Evolutionary conservation across 2,113 vertebrate genomes (phyloP).

Genomic region (Rhabdornis inornatus): DNA sequence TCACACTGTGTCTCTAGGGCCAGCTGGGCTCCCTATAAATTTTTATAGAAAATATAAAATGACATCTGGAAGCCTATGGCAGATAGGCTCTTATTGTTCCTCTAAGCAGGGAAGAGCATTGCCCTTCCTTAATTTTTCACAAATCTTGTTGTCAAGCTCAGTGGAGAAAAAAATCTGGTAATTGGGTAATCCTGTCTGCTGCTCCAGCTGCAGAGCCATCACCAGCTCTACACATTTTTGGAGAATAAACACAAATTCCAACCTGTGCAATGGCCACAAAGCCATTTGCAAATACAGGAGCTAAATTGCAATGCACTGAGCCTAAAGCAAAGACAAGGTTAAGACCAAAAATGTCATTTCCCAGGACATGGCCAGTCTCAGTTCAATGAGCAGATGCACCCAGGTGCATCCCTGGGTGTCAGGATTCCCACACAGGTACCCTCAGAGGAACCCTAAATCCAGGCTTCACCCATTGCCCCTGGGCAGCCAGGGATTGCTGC

Average conservation of each 20-base stretch:
- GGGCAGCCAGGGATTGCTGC: not conserved
- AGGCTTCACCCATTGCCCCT: not conserved
- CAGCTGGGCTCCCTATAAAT: conserved; percentile 24
- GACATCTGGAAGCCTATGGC: conserved; percentile 22
- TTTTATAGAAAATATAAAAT: conserved; percentile 14
- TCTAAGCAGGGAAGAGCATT: not conserved
- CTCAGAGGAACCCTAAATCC: not conserved
- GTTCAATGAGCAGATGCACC: not conserved
- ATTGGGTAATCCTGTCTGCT: not conserved
- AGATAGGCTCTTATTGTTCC: not conserved
- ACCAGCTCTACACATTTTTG: not conserved
- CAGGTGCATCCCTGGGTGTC: not conserved
- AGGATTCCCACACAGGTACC: not conserved
- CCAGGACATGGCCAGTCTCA: not conserved
- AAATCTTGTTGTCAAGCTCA: not conserved
- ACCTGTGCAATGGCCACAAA: not conserved
- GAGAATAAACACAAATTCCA: not conserved
- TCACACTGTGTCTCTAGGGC: not conserved
- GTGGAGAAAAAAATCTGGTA: not conserved
- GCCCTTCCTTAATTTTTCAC: not conserved
- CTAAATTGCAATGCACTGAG: not conserved
- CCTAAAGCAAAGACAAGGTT: not conserved
- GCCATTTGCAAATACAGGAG: not conserved
- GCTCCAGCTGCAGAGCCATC: not conserved
- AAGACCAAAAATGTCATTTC: not conserved